Percentiles rank a stretch among this genome's conserved stretches.
Conservation (phyloP, 1,140 invertebrate genomes). For the Nautilus pompilius region DNA sequence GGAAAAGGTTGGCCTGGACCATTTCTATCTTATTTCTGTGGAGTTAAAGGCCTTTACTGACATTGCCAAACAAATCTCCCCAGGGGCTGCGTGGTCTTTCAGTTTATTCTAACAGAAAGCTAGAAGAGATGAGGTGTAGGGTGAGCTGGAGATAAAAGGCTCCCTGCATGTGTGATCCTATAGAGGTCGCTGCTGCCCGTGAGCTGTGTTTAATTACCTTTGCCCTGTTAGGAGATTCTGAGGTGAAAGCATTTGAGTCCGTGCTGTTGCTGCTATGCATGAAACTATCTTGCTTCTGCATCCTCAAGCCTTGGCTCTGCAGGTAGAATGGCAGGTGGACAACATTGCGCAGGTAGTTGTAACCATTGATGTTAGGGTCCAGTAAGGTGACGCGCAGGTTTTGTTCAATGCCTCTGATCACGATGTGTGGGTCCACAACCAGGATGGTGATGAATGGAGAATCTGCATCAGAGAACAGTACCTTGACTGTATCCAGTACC, state of each 20-base stretch:
- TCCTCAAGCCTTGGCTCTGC: constrained; percentile 85
- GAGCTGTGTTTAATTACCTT: too few relatives aligned
- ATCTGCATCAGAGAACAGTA: constrained; percentile 86
- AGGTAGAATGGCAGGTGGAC: constrained; percentile 97
- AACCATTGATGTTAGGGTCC: constrained; percentile 72
- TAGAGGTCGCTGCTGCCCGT: too few relatives aligned
- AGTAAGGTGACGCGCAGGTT: constrained; percentile 70
- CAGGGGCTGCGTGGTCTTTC: too few relatives aligned
- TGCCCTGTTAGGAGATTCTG: constrained; percentile 11
- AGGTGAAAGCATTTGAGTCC: neutral
- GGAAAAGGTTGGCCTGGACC: too few relatives aligned
- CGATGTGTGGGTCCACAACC: constrained; percentile 95
- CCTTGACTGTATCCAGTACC: constrained; percentile 85
- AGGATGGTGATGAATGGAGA: constrained; percentile 90
- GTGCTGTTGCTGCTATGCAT: constrained; percentile 10
- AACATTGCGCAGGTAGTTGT: constrained; percentile 93
- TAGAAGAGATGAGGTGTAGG: too few relatives aligned
- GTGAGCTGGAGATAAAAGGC: too few relatives aligned
- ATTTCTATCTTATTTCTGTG: too few relatives aligned
- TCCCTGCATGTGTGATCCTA: too few relatives aligned
- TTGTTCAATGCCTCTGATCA: constrained; percentile 92
- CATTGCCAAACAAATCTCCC: too few relatives aligned
- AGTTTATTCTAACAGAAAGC: too few relatives aligned
- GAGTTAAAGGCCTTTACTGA: too few relatives aligned
- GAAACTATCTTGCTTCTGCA: constrained; percentile 31